phyloP scores from a whole-genome alignment of 1,140 invertebrate species.

The Leptopilina boulardi region DNA sequence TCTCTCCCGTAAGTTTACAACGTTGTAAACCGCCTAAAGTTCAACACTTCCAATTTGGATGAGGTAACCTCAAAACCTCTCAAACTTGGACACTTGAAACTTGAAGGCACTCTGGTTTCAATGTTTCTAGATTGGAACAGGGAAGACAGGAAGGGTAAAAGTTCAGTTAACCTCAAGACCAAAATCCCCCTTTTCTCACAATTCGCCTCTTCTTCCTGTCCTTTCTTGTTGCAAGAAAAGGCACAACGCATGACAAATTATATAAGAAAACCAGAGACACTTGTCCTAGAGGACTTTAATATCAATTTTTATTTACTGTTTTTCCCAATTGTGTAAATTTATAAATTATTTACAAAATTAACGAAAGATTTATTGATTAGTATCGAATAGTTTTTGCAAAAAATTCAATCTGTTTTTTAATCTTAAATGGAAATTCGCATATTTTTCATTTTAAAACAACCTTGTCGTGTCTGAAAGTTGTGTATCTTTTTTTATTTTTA shows the following conservation, averaged over 20 bases:
- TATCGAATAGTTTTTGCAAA: too few species aligned
- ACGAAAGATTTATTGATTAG: too few species aligned
- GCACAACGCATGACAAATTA: slow-evolving; percentile 13
- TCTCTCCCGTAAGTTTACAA: neutral
- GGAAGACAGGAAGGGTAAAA: slow-evolving; percentile 18
- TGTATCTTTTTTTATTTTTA: neutral
- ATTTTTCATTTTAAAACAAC: neutral
- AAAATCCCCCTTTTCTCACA: neutral
- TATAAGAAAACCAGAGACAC: slow-evolving; percentile 4
- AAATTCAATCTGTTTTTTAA: too few species aligned
- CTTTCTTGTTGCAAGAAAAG: neutral
- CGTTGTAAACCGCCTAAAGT: slow-evolving; percentile 11
- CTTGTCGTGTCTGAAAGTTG: slow-evolving; percentile 2
- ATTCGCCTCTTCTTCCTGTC: neutral
- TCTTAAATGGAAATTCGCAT: too few species aligned
- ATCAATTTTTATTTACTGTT: neutral
- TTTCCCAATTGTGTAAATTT: too few species aligned
- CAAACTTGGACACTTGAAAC: slow-evolving; percentile 29
- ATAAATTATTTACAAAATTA: too few species aligned
- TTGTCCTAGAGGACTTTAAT: neutral
- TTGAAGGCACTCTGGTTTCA: neutral
- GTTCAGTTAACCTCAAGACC: slow-evolving; percentile 15
- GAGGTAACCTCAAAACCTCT: slow-evolving; percentile 20
- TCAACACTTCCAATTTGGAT: slow-evolving; percentile 26
- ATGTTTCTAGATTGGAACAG: slow-evolving; percentile 1